Evolutionary conservation across 2,113 vertebrate species (phyloP).

Genomic region (Boulengeromyrus knoepffleri): DNA sequence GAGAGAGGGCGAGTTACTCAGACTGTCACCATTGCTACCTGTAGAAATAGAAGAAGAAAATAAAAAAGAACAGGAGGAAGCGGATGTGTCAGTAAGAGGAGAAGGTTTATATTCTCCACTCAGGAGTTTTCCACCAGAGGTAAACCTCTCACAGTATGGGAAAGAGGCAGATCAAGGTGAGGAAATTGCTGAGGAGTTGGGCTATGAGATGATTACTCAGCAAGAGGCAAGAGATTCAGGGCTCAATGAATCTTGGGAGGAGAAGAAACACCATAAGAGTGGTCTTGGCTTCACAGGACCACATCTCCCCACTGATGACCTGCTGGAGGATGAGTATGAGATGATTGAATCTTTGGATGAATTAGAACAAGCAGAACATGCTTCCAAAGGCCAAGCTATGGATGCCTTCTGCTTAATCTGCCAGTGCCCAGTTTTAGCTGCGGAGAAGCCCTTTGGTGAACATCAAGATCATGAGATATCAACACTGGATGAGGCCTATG

Average conservation of each 20-base stretch:
- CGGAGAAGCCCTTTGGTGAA: conserved; percentile 60
- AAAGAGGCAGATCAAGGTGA: conserved; percentile 42
- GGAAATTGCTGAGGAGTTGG: conserved; percentile 60
- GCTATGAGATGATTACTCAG: conserved; percentile 68
- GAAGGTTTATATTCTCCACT: conserved; percentile 28
- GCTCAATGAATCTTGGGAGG: conserved; percentile 1
- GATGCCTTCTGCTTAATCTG: conserved; percentile 82
- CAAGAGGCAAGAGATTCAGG: conserved; percentile 61
- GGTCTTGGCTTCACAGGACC: conserved; percentile 17
- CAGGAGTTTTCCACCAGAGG: conserved; percentile 50
- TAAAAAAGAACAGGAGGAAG: conserved; percentile 25
- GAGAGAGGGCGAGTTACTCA: not conserved
- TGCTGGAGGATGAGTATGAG: conserved; percentile 62
- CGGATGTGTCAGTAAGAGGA: not conserved
- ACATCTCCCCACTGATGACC: conserved; percentile 44
- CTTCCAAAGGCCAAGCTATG: conserved; percentile 62
- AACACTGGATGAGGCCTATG: conserved; percentile 69
- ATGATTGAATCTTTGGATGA: conserved; percentile 62
- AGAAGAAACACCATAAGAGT: conserved; percentile 29
- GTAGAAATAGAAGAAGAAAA: conserved; percentile 25
- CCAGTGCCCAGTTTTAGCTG: conserved; percentile 69
- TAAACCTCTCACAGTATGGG: conserved; percentile 44
- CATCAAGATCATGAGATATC: conserved; percentile 75
- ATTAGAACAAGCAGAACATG: conserved; percentile 56
- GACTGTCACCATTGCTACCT: not conserved